These are phyloP conservation scores for Myanophis thanlyinensis DNA, from an alignment of 2,113 vertebrate genomes.

Conservation along the genomic window DNA sequence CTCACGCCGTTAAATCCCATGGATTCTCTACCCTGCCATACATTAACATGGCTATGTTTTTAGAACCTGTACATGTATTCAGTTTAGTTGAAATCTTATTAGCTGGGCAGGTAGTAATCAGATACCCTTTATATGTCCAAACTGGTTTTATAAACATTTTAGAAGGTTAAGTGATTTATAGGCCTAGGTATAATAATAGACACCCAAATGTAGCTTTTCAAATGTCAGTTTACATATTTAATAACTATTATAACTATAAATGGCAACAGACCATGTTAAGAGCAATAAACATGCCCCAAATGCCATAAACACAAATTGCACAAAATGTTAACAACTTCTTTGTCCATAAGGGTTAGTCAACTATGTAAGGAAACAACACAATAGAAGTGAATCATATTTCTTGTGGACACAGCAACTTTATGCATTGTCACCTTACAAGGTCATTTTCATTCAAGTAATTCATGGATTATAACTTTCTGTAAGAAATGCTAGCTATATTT, in stretches of 20 bases:
- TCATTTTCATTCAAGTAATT: not conserved
- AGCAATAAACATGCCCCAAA: not conserved
- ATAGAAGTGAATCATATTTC: not conserved
- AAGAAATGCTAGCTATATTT: not conserved
- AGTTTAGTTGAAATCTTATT: not conserved
- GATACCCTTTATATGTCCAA: not conserved
- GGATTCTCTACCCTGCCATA: not conserved
- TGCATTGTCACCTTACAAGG: not conserved
- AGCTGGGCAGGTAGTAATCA: not conserved
- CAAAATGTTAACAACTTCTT: conserved; percentile 18
- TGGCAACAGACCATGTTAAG: conserved; percentile 12
- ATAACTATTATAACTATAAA: conserved; percentile 18
- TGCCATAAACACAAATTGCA: conserved; percentile 22
- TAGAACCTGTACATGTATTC: not conserved
- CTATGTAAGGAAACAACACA: not conserved
- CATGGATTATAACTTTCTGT: not conserved
- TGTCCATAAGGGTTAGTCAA: conserved; percentile 2
- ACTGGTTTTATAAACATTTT: not conserved
- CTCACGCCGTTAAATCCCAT: no score
- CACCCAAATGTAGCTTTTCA: conserved; percentile 1
- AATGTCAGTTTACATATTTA: conserved; percentile 36
- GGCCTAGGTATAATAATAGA: not conserved
- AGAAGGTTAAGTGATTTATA: not conserved
- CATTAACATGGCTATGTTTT: not conserved
- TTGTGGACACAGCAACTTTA: not conserved